Evolutionary conservation across 2,888 invertebrate genomes (phyloP), one percentile per base, ranked within the genome.

Genomic region (Malthinus flaveolus): DNA sequence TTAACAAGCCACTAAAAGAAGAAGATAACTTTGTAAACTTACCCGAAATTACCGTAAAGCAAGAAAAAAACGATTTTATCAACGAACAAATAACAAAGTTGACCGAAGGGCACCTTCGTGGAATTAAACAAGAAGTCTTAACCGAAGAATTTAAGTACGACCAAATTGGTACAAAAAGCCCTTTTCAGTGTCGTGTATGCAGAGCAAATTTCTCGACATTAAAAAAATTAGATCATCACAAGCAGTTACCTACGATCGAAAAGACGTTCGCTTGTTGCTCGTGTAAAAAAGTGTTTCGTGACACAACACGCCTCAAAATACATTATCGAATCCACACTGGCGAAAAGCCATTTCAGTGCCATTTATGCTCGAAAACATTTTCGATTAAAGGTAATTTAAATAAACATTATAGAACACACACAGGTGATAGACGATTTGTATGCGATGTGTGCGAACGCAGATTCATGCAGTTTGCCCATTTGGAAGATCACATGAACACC

Each of bases 381-480:
- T 73, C 75, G 0, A 75, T 75, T n/a, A 75, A 74, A 62, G 75
- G 75, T 7, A 75, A 75, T 65, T 64, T 76, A 52, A 75, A 71
- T 54, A 75, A 75, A 55, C 76, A 76, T 53, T 72, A 74, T 67
- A 62, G 74, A 36, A 73, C 72, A 33, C 76, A 76, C 56, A 75
- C 75, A 9, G 67, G 66, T n/a, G 65, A 67, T 44, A 61, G 58
- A 15, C 58, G 72, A 34, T 76, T 72, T 66, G 70, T 73, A 58
- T 76, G 76, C 64, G 66, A 69, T 42, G 68, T 68, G 4, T 76
- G 76, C 61, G 68, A 71, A 32, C 66, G 72, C 45, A 75, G 73
- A 54, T 76, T 76, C 54, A 74, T 71, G 1, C 76, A 76, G 52
- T 73, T 73, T 62, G 75, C 73, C 0, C 76, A 76, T 63, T 63